Percentiles rank a stretch among this genome's conserved stretches.
phyloP scores from a whole-genome alignment of 2,113 vertebrate genomes.

The Bubo scandiacus region DNA sequence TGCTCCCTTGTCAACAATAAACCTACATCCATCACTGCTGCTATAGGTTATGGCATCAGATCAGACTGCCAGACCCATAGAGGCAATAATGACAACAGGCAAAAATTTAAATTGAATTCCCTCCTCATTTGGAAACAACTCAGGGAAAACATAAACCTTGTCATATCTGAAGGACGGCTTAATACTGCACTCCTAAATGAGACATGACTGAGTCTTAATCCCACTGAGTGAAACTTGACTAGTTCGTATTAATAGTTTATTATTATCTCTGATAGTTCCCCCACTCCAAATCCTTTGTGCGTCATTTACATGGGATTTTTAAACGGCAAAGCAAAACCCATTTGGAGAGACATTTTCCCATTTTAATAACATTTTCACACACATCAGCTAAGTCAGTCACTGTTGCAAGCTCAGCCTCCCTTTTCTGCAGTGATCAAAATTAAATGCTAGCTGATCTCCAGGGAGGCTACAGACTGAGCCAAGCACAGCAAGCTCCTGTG shows the following conservation, averaged over 20 bases:
- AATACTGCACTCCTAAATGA: constrained; percentile 16
- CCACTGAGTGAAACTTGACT: constrained; percentile 9
- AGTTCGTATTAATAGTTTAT: constrained; percentile 39
- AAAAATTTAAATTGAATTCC: constrained; percentile 34
- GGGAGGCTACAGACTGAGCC: background rate
- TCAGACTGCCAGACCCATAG: background rate
- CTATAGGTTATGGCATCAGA: background rate
- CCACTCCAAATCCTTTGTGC: constrained; percentile 47
- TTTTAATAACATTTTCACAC: constrained; percentile 50
- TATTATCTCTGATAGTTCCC: constrained; percentile 41
- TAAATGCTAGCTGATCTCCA: constrained; percentile 40
- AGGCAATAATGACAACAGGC: constrained; percentile 12
- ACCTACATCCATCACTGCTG: background rate
- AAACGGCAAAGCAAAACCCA: constrained; percentile 36
- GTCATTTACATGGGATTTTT: constrained; percentile 40
- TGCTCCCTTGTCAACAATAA: background rate
- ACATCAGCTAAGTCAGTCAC: constrained; percentile 10
- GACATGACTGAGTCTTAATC: constrained; percentile 54
- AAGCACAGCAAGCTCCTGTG: background rate
- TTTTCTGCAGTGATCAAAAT: constrained; percentile 47
- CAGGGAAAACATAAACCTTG: constrained; percentile 41
- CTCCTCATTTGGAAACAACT: constrained; percentile 30
- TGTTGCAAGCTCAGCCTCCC: constrained; percentile 22
- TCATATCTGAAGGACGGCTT: constrained; percentile 39
- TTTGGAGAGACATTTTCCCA: constrained; percentile 39